Conservation (phyloP, 2,888 invertebrate genomes). For the Agonopterix heracliana region DNA sequence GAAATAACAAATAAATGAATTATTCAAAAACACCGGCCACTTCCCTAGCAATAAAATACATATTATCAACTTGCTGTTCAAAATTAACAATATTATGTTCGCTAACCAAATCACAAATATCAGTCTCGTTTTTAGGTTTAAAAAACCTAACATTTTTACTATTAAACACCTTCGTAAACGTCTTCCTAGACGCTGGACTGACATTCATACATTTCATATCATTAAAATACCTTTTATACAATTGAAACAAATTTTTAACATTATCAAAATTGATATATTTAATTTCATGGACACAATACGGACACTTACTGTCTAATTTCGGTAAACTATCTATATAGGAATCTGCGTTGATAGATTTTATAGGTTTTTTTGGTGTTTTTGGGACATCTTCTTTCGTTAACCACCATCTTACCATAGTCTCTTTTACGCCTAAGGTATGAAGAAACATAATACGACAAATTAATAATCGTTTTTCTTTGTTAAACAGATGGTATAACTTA, state of each 20-base stretch:
- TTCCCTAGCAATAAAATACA: too few species aligned
- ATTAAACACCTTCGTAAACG: slow-evolving; percentile 40
- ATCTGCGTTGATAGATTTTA: slow-evolving; percentile 39
- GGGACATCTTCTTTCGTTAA: slow-evolving; percentile 24
- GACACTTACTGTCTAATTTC: slow-evolving; percentile 37
- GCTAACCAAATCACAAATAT: slow-evolving; percentile 37
- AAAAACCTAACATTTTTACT: slow-evolving; percentile 44
- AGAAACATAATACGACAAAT: slow-evolving; percentile 50
- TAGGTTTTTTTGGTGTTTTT: slow-evolving; percentile 27
- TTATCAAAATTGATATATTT: slow-evolving; percentile 35
- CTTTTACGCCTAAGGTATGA: slow-evolving; percentile 51
- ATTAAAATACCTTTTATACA: slow-evolving; percentile 39
- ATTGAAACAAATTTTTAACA: slow-evolving; percentile 43
- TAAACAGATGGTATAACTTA: slow-evolving; percentile 35
- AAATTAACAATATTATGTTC: slow-evolving; percentile 34
- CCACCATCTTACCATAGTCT: slow-evolving; percentile 52
- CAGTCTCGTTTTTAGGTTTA: slow-evolving; percentile 43
- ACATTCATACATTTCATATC: slow-evolving; percentile 29
- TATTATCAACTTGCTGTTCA: too few species aligned
- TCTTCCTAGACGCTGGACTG: slow-evolving; percentile 46
- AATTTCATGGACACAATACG: slow-evolving; percentile 25
- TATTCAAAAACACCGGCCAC: too few species aligned
- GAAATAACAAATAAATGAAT: too few species aligned
- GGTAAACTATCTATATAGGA: slow-evolving; percentile 43
- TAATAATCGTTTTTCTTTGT: slow-evolving; percentile 23